Conservation (phyloP, 2,888 invertebrate genomes). For the Tinea trinotella region DNA sequence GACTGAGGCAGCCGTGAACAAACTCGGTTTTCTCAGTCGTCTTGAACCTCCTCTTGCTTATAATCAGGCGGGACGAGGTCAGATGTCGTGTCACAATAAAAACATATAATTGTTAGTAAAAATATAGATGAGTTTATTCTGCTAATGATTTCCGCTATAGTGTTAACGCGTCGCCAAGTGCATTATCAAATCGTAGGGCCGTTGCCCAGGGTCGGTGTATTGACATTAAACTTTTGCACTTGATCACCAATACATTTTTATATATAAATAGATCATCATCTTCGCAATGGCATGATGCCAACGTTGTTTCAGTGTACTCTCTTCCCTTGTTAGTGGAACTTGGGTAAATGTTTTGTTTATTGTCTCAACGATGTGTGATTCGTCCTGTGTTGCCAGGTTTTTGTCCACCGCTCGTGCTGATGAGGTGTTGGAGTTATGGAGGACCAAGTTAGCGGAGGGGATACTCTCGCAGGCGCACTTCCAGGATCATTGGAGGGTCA, state of each 20-base stretch:
- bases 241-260: conserved; percentile 28
- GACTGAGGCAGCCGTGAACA: too few species aligned
- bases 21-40: too few species aligned
- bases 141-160: neutral
- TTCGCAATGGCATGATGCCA: conserved; percentile 45
- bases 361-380: conserved; percentile 3
- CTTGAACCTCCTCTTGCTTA: too few species aligned
- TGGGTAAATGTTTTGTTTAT: conserved; percentile 5
- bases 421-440: conserved; percentile 69
- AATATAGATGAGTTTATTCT: neutral
- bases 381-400: conserved; percentile 37
- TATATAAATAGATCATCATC: conserved; percentile 39
- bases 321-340: neutral
- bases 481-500: conserved; percentile 79
- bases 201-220: conserved; percentile 12
- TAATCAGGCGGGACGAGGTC: too few species aligned
- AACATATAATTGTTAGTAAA: neutral
- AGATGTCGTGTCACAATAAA: too few species aligned
- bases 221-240: conserved; percentile 15
- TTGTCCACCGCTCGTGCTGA: conserved; percentile 54
- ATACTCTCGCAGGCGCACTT: conserved; percentile 75
- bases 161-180: neutral
- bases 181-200: neutral
- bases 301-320: conserved; percentile 33
- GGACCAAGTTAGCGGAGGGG: conserved; percentile 70